Percentiles rank a stretch among this genome's conserved stretches.
Evolutionary conservation across 2,113 vertebrate genomes (phyloP).

Genomic region (Pygoscelis antarcticus): DNA sequence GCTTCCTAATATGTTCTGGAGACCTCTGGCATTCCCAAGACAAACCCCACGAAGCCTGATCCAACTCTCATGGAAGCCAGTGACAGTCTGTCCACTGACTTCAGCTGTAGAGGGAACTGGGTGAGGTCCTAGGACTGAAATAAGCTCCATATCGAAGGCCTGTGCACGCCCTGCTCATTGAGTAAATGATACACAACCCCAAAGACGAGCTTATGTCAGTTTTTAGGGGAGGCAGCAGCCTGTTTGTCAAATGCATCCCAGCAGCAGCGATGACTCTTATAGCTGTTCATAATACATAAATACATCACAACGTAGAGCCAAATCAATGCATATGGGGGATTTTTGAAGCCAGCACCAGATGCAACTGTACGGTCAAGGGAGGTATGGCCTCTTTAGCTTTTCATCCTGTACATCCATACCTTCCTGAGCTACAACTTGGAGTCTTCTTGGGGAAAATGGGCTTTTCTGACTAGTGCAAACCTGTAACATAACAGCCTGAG

Average conservation of each 20-base stretch:
- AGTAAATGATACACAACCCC: background rate
- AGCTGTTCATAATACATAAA: background rate
- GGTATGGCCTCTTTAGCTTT: background rate
- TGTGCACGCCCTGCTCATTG: background rate
- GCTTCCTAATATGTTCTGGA: background rate
- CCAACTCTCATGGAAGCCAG: background rate
- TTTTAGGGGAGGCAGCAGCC: background rate
- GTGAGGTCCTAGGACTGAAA: background rate
- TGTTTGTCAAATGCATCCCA: background rate
- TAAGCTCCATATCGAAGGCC: accelerated
- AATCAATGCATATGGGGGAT: no score
- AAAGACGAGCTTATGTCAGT: background rate
- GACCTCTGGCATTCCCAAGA: background rate
- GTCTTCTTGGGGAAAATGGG: background rate
- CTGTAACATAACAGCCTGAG: background rate
- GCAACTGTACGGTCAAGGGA: background rate
- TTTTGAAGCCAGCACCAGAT: background rate
- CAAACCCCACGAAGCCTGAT: background rate
- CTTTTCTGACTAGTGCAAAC: background rate
- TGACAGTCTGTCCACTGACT: background rate
- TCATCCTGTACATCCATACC: background rate
- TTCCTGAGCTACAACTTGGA: background rate
- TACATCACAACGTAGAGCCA: background rate
- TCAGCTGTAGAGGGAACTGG: background rate
- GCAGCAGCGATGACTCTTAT: background rate